Evolutionary conservation across 2,888 invertebrate genomes (phyloP), one percentile per base, ranked within the genome.

Genomic region (Eupithecia tripunctaria): DNA sequence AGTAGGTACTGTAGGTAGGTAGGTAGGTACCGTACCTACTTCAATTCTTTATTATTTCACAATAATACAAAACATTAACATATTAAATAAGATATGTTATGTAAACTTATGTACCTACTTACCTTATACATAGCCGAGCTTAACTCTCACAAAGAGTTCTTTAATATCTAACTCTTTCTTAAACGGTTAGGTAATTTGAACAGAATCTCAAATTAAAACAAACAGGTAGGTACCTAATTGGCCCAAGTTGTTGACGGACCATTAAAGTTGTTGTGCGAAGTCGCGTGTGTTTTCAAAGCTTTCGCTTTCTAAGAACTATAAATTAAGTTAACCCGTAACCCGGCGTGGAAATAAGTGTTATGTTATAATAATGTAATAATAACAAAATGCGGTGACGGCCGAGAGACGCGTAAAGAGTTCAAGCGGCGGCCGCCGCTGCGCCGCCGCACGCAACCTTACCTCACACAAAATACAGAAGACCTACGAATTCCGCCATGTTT

Each of bases 361-460:
- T 41, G 6, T 6, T 41, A 15, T 12, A 15, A 15, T n/a, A 47
- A 47, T 47, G 43, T 47, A 47, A 47, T 47, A 47, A 47, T 47
- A 47, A 47, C 43, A n/a, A n/a, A 47, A 18, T 47, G 43, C n/a
- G 64, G 59, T 25, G 32, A 65, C 41, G 7, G 43, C n/a, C n/a
- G 7, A n/a, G n/a, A n/a, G 43, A 43, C 43, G 43, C 43, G 43
- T 18, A 7, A 43, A 47, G n/a, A 47, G 43, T n/a, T 47, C 43
- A 47, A 47, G 43, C 0, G 43, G 18, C 43, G 43, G n/a, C n/a
- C 43, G 43, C n/a, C 41, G 12, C 12, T 14, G 2, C 38, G 12
- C 41, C 41, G 41, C 43, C 60, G 71, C 59, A 73, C 29, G 69
- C 62, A 25, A 2, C 38, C 36, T n/a, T n/a, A n/a, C n/a, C 32